Conservation (phyloP, 2,113 vertebrate species). For the Megaceryle maxima region DNA sequence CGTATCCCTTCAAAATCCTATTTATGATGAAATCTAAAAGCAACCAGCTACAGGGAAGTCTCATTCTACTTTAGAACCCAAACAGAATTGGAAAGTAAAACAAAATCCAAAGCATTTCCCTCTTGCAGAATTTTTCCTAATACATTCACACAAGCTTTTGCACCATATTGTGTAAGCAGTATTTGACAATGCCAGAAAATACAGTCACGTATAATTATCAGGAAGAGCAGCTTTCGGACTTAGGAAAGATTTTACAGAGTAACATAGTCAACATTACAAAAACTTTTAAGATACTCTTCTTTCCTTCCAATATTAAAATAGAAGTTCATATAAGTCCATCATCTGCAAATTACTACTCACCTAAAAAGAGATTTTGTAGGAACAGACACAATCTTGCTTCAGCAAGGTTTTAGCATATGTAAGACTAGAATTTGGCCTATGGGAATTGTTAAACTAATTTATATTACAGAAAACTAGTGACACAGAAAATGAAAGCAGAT, state of each 20-base stretch:
- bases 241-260: neutral
- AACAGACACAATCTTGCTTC: neutral
- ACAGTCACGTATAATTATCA: neutral
- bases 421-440: neutral
- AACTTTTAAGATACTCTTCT: neutral
- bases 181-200: neutral
- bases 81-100: neutral
- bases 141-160: neutral
- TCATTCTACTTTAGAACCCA: neutral
- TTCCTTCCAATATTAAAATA: neutral
- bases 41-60: neutral
- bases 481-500: constrained; percentile 17
- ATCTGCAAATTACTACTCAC: neutral
- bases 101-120: neutral
- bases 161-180: neutral
- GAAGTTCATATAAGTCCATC: neutral
- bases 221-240: neutral
- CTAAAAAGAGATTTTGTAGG: neutral
- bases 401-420: neutral
- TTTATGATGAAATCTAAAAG: neutral
- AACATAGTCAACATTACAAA: neutral
- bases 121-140: neutral
- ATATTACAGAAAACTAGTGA: neutral
- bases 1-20: neutral
- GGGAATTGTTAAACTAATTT: constrained; percentile 15